Base-by-base conservation (phyloP, 2,888 invertebrate genomes). In the Sinelater perroti region DNA sequence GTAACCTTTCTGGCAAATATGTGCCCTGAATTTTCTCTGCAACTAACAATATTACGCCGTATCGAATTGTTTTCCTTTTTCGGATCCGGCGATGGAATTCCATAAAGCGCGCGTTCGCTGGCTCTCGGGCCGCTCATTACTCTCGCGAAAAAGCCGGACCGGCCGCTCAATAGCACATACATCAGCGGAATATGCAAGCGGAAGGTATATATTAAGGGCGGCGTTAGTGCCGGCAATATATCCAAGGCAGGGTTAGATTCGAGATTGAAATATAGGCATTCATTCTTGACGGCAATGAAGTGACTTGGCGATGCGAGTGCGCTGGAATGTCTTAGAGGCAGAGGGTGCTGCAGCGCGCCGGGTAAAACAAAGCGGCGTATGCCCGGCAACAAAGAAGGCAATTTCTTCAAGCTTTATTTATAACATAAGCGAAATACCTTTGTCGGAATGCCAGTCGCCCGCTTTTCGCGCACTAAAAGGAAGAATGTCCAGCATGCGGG, bases 331-430 rank as follows among this genome's bases (percentile, higher is more conserved):
- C 21, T 42, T 24, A 33, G 24, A 53, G 33, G 11, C 35, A 31
- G 10, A 11, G 24, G 45, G 35, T 35, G 18, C 36, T 26, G 17
- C 16, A 36, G 10, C 45, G 21, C 21, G 21, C 26, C 26, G 18
- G 46, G 13, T 46, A 51, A 42, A 56, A 56, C 45, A 46, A 36
- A 44, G 36, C 44, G 36, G 11, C n/a, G 20, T 35, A 30, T 24
- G 35, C 6, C 21, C 24, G 3, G 36, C 26, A 50, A 55, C 56
- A 57, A 57, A 52, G 52, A 57, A 57, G 47, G 52, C 52, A 57
- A 52, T 57, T 57, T 57, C 57, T 57, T 57, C 35, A 24, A 17
- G 52, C 45, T 52, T 57, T 57, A 57, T 57, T 52, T 47, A 57
- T 57, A 57, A 33, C 52, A 53, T 36, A 57, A 50, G 26, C 38